These are phyloP conservation scores for Regulus satrapa DNA, from an alignment of 2,113 vertebrate species.

Conservation along the genomic window DNA sequence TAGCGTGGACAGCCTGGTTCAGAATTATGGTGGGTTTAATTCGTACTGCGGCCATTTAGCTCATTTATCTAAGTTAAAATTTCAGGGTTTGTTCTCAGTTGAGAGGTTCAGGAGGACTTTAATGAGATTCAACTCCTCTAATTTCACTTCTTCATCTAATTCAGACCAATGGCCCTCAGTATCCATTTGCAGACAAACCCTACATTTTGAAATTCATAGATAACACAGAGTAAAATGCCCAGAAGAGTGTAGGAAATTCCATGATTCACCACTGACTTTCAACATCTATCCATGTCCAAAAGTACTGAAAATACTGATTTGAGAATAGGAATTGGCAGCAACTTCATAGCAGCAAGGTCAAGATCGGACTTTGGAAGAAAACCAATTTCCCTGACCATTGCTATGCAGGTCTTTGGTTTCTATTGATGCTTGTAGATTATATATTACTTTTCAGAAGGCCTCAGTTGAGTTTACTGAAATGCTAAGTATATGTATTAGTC, in stretches of 20 bases:
- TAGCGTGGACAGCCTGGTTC: neutral
- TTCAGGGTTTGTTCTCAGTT: neutral
- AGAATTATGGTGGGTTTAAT: neutral
- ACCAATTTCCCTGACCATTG: neutral
- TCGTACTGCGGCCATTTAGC: neutral
- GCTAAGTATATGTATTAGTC: neutral
- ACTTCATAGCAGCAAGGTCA: neutral
- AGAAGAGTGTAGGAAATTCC: neutral
- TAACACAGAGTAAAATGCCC: neutral
- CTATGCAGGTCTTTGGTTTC: neutral
- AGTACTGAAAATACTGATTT: conserved; percentile 1
- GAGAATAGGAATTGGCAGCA: neutral
- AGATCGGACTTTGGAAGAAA: neutral
- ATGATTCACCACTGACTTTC: neutral
- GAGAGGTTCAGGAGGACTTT: neutral
- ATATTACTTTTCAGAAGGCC: neutral
- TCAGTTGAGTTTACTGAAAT: conserved; percentile 13
- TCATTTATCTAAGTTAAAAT: neutral
- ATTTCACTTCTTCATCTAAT: neutral
- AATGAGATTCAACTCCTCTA: neutral
- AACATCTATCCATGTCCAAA: neutral
- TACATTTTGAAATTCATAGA: neutral
- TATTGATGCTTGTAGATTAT: neutral
- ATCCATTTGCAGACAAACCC: neutral
- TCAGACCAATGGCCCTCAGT: neutral